Evolutionary conservation across 2,113 vertebrate genomes (phyloP).

Genomic region (Pampusana beccarii): DNA sequence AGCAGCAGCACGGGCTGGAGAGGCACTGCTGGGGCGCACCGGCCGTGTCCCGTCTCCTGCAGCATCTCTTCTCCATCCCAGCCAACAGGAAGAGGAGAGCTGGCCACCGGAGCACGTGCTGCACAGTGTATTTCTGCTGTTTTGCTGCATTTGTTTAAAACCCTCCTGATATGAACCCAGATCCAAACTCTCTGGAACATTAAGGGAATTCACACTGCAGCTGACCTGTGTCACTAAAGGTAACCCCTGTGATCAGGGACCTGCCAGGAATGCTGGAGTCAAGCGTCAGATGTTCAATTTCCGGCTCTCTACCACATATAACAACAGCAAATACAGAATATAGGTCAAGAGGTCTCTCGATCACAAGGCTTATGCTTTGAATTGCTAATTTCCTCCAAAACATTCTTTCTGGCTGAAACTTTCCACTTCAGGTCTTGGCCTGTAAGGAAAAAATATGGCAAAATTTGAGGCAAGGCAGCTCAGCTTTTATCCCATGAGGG

Average conservation of each 20-base stretch:
- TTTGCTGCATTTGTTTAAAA: background rate
- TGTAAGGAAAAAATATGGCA: background rate
- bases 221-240: background rate
- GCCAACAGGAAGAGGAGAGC: background rate
- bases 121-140: background rate
- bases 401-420: background rate
- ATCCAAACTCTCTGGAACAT: background rate
- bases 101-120: background rate
- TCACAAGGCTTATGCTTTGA: background rate
- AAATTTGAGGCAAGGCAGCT: background rate
- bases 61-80: background rate
- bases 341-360: background rate
- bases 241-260: background rate
- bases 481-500: background rate
- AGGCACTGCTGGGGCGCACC: background rate
- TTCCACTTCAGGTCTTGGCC: slow-evolving; percentile 9
- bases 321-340: background rate
- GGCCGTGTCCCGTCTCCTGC: background rate
- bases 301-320: background rate
- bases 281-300: background rate
- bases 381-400: background rate
- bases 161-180: background rate
- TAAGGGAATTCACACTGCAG: background rate
- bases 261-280: background rate
- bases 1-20: background rate